phyloP scores from a whole-genome alignment of 2,113 vertebrate species.

The Colius striatus region DNA sequence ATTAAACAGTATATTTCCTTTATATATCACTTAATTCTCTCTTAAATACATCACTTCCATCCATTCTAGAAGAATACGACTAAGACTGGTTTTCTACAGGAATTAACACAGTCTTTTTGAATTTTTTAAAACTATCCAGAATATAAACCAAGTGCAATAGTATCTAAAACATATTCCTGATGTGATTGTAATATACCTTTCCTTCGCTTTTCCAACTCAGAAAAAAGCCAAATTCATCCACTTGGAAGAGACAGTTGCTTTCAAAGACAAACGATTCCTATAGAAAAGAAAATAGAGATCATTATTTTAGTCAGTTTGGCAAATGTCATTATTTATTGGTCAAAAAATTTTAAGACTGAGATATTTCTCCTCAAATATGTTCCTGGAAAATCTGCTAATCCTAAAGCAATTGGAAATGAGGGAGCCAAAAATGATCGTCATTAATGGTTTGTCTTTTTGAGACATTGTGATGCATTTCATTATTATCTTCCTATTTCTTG shows the following conservation, averaged over 20 bases:
- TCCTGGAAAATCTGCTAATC: not conserved
- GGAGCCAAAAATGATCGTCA: not conserved
- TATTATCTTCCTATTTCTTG: not conserved
- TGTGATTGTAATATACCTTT: conserved; percentile 82
- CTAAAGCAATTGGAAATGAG: not conserved
- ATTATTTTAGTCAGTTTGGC: not conserved
- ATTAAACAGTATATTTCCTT: not conserved
- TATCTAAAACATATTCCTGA: not conserved
- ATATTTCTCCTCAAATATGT: not conserved
- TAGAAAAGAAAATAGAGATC: conserved; percentile 31
- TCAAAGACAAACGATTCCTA: conserved; percentile 96
- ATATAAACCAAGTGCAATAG: not conserved
- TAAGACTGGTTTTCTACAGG: not conserved
- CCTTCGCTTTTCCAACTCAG: conserved; percentile 97
- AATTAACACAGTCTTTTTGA: not conserved
- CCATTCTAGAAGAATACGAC: not conserved
- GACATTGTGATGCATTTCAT: not conserved
- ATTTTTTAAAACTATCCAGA: not conserved
- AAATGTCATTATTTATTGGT: not conserved
- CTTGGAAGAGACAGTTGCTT: conserved; percentile 92
- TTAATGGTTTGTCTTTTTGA: not conserved
- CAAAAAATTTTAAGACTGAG: not conserved
- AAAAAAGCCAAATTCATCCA: conserved; percentile 97
- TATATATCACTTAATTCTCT: not conserved
- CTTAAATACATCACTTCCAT: not conserved